Percentiles rank a stretch among this genome's conserved stretches.
phyloP scores from a whole-genome alignment of 2,797 vertebrate species.

The Sebastes kiyomatsui region DNA sequence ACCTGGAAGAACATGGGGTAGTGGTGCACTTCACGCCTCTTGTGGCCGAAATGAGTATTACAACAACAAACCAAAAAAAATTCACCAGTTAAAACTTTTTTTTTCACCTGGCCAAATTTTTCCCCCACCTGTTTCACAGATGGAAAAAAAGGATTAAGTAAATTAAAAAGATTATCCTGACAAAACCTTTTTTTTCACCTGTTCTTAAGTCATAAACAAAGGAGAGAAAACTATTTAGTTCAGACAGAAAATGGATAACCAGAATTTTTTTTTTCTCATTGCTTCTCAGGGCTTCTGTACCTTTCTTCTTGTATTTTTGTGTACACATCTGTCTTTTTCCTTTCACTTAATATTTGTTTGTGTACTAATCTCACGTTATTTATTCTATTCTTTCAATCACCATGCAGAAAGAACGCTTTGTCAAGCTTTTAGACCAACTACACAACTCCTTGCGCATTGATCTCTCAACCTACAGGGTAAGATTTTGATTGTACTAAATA shows the following conservation, averaged over 20 bases:
- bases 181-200: too few relatives aligned
- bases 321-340: background rate
- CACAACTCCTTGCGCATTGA: conserved; percentile 98
- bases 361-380: background rate
- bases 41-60: background rate
- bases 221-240: background rate
- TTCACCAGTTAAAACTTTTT: background rate
- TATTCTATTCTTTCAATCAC: background rate
- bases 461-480: conserved; percentile 96
- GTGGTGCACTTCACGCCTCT: too few relatives aligned
- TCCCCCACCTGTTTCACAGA: too few relatives aligned
- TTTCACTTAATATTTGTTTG: background rate
- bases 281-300: background rate
- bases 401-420: conserved; percentile 95
- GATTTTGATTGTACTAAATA: conserved; percentile 1
- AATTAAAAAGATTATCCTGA: too few relatives aligned
- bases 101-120: background rate
- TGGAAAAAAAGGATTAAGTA: too few relatives aligned
- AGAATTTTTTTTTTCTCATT: background rate
- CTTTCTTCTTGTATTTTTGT: background rate
- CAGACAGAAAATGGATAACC: background rate
- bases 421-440: conserved; percentile 96
- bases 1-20: too few relatives aligned
- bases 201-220: too few relatives aligned
- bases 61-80: too few relatives aligned